Percentiles rank a stretch among this genome's conserved stretches.
Conservation (phyloP, 1,140 invertebrate genomes). For the Drosophila equinoxialis region DNA sequence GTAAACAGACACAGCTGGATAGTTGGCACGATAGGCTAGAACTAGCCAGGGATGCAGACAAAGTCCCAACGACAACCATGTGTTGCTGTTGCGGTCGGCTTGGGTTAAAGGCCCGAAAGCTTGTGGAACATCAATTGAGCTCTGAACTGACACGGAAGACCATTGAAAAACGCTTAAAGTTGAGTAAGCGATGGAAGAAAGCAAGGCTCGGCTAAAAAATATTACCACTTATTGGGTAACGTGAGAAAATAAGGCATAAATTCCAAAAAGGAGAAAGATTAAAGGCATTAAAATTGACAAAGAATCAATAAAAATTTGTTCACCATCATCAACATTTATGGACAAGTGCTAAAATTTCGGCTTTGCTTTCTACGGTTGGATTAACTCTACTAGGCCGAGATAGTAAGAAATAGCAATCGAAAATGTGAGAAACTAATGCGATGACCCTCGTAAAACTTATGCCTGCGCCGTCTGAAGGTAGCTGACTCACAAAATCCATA, state of each 20-base stretch:
- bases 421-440: not conserved
- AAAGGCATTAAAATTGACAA: not conserved
- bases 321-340: not conserved
- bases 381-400: too few relatives aligned
- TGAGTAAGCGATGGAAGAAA: conserved; percentile 12
- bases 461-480: not conserved
- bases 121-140: conserved; percentile 51
- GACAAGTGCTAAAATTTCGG: too few relatives aligned
- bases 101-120: conserved; percentile 42
- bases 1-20: conserved; percentile 71
- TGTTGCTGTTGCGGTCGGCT: conserved; percentile 38
- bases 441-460: not conserved
- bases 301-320: not conserved
- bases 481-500: conserved; percentile 3
- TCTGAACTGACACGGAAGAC: conserved; percentile 51
- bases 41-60: conserved; percentile 16
- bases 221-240: not conserved
- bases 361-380: too few relatives aligned
- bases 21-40: conserved; percentile 29
- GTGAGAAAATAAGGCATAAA: conserved; percentile 6
- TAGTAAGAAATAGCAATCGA: too few relatives aligned
- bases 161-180: conserved; percentile 50
- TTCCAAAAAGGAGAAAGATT: not conserved
- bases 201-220: not conserved
- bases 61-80: conserved; percentile 32